Evolutionary conservation across 2,797 vertebrate species (phyloP), one percentile per base, ranked within the genome.

Genomic region (Emys orbicularis): DNA sequence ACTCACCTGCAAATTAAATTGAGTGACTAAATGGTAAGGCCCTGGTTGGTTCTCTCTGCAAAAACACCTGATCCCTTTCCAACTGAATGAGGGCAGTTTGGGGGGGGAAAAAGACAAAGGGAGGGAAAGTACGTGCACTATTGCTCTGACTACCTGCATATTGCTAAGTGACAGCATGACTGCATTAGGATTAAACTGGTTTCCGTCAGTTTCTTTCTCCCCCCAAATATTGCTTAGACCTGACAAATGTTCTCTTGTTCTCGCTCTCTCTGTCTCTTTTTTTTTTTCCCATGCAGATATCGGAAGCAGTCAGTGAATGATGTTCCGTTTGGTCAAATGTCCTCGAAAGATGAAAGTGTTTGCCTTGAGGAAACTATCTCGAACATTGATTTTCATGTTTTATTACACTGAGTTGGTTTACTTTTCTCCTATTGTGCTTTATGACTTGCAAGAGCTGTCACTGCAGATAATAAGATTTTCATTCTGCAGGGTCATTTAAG

Each of bases 311-410:
- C 84, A 68, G 76, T 90, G 84, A 94, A 84, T 59, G 15, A 92
- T 95, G 85, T 31, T 87, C 84, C 31, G 85, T 85, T 68, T 94
- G 87, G 87, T 92, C 90, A 95, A 93, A 88, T 27, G 61, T 95
- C 91, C 92, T 88, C 76, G 82, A 84, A 95, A 96, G 88, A 97
- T 86, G 52, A 86, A 95, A 85, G 16, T 1, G 52, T 94, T 94
- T 93, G 90, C 87, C 95, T 95, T 76, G 54, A 96, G 79, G 79
- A 96, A 95, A 84, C 83, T 47, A 76, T 80, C 25, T 11, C 25
- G 49, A 54, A 44, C 57, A 53, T 54, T 54, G 79, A 87, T 87
- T 87, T 81, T 65, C 59, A 53, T 76, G 59, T 93, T 93, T 82
- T 93, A 53, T 88, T 92, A 92, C 52, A 87, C 1, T 1, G 54